Base-by-base conservation (phyloP, 1,140 invertebrate genomes). In the Ostrea edulis region DNA sequence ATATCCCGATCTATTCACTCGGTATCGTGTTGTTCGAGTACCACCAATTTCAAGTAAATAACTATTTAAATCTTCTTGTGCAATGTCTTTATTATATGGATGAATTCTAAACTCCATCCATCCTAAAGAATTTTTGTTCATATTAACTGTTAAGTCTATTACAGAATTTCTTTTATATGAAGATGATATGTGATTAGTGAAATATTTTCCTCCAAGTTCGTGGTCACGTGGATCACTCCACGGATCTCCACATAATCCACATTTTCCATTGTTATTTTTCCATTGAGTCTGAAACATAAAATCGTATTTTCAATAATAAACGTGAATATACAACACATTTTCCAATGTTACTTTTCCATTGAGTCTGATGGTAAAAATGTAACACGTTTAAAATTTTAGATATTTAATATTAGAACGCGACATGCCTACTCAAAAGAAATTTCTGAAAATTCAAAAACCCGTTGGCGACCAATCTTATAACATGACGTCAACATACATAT, bases 201-300 rank as follows among this genome's bases (percentile, higher is more conserved):
- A 81, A 65, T 65, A 88, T 65, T 85, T 88, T 17, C 89, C 89
- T 54, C 90, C 89, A 84, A 82, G 62, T 82, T 92, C 91, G 81
- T 92, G 65, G 44, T 86, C 86, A 52, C 90, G 86, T 86, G 91
- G 86, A 85, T 58, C 88, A 85, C 97, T 96, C 92, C 96, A 97
- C 7, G 97, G 96, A 95, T 99, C 98, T 0, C 98, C 98, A 93
- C 98, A 99, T 22, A 98, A 95, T 0, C 98, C 98, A 93, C 98
- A 99, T 89, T 96, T 96, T 0, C 98, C 98, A 11, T 96, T 94
- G 94, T 98, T 98, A 93, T 97, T 96, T 89, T 97, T 96, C 97
- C 97, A 98, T 94, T 98, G 98, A 54, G 97, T 89, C 94, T 95
- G 81, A 82, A 91, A 91, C 25, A 84, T 81, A 35, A 82, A 68